phyloP scores from a whole-genome alignment of 2,888 invertebrate genomes.

The Odontocolon sp. region DNA sequence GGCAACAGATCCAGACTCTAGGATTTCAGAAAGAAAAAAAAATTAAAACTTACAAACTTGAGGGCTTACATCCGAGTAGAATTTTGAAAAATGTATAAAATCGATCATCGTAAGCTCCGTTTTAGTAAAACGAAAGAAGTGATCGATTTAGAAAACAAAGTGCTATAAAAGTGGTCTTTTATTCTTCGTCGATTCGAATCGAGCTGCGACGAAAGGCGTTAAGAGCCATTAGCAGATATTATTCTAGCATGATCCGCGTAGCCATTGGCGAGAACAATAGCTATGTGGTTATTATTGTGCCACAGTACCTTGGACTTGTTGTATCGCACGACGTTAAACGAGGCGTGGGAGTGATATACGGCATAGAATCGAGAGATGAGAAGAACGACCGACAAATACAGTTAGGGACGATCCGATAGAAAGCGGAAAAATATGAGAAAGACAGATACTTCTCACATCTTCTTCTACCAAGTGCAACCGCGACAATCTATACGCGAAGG shows the following conservation, averaged over 20 bases:
- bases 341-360: constrained; percentile 62
- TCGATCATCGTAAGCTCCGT: too few species aligned
- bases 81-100: too few species aligned
- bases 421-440: constrained; percentile 16
- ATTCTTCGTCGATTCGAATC: not conserved
- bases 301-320: constrained; percentile 29
- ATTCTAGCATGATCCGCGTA: constrained; percentile 71
- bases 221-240: constrained; percentile 75
- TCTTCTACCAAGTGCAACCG: constrained; percentile 48
- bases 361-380: not conserved
- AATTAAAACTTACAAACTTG: too few species aligned
- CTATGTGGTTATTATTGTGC: constrained; percentile 37
- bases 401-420: constrained; percentile 59
- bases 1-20: too few species aligned
- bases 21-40: too few species aligned
- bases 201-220: constrained; percentile 53
- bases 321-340: constrained; percentile 71
- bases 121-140: constrained; percentile 6
- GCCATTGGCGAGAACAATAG: constrained; percentile 71
- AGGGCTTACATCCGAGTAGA: too few species aligned
- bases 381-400: constrained; percentile 46
- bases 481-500: constrained; percentile 46
- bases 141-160: not conserved
- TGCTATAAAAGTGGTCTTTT: constrained; percentile 9
- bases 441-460: constrained; percentile 17